phyloP scores from a whole-genome alignment of 2,797 vertebrate species.

The Gorsachius magnificus region DNA sequence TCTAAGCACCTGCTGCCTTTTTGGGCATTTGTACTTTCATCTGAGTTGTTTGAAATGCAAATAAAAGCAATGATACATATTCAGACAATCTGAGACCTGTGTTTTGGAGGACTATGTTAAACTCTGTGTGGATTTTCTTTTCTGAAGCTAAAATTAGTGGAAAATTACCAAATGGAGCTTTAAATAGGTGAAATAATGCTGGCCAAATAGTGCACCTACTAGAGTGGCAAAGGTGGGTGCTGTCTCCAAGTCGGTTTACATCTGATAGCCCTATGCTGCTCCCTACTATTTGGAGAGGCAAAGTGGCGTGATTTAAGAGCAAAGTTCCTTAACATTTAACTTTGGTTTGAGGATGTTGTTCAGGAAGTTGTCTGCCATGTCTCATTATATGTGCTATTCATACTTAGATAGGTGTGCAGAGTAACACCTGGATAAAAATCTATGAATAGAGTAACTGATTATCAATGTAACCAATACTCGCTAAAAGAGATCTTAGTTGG shows the following conservation, averaged over 20 bases:
- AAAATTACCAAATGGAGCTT: slow-evolving; percentile 15
- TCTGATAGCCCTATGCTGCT: neutral
- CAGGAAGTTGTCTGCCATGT: neutral
- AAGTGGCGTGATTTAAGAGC: neutral
- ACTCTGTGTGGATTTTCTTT: neutral
- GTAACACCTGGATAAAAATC: neutral
- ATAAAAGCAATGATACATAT: slow-evolving; percentile 23
- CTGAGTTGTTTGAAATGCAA: slow-evolving; percentile 42
- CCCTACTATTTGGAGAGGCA: neutral
- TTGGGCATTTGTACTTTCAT: slow-evolving; percentile 15
- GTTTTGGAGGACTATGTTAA: neutral
- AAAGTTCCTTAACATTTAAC: neutral
- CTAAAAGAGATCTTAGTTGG: neutral
- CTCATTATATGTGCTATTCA: neutral
- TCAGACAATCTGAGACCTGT: neutral
- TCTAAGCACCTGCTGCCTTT: slow-evolving; percentile 24
- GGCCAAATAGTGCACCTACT: neutral
- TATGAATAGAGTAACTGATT: neutral
- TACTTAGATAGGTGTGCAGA: neutral
- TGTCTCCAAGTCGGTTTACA: neutral
- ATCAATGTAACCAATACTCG: neutral
- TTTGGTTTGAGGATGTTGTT: neutral
- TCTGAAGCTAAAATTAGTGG: neutral
- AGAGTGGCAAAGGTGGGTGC: neutral
- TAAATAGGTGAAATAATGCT: neutral